These are phyloP conservation scores for Tangara arthus DNA, from an alignment of 2,797 vertebrate genomes.

Conservation along the genomic window DNA sequence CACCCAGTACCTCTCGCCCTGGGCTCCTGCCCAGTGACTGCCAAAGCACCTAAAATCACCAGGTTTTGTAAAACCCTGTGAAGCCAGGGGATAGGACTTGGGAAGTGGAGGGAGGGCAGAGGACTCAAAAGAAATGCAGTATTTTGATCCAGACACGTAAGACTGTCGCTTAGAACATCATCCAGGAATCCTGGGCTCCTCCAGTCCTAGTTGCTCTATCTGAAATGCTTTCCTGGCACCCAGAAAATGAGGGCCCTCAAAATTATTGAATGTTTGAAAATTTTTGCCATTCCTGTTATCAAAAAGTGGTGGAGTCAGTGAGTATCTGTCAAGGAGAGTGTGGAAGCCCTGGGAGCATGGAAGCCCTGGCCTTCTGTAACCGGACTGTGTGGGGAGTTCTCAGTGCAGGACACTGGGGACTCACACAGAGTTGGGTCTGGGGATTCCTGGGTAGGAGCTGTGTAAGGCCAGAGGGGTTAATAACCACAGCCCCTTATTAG, in stretches of 20 bases:
- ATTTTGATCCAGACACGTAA: neutral
- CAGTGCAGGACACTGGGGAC: fast-evolving
- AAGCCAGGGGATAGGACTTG: neutral
- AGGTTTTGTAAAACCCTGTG: neutral
- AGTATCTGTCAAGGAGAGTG: neutral
- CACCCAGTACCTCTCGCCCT: fast-evolving
- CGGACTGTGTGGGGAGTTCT: fast-evolving
- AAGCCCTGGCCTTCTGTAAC: fast-evolving
- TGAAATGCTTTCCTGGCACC: neutral
- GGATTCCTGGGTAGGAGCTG: neutral
- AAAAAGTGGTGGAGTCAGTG: neutral
- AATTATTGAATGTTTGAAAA: neutral
- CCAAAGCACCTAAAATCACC: neutral
- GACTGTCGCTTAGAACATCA: neutral
- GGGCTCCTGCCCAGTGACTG: fast-evolving
- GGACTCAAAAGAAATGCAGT: neutral
- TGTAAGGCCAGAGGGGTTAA: neutral
- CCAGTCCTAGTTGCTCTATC: neutral
- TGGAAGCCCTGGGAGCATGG: neutral
- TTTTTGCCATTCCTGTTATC: neutral
- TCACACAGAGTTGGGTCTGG: fast-evolving
- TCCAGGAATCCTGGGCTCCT: neutral
- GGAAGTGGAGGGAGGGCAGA: neutral
- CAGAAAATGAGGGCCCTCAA: fast-evolving
- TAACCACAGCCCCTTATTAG: neutral